Base-by-base conservation (phyloP, 2,113 vertebrate genomes). In the Lophochroa leadbeateri region DNA sequence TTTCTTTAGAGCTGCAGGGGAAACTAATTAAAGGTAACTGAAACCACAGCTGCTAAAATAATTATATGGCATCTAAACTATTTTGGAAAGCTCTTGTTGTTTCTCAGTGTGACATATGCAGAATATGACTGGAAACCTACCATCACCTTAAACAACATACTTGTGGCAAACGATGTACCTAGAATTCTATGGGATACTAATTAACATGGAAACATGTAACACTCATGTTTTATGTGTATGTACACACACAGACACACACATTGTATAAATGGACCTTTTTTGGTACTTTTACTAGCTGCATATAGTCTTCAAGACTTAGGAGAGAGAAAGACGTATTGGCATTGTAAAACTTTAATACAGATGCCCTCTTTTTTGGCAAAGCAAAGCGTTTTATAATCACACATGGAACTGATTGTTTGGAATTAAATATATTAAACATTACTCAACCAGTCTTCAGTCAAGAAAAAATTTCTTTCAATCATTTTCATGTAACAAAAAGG, bases 41-140 rank as follows among this genome's bases (percentile, higher is more conserved):
- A 94, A 97, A 95, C 92, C 94, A 94, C 86, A 94, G 86, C 88
- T 93, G 95, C 83, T 93, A 92, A 96, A 94, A 92, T 83, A 94
- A 94, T 93, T 79, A 86, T 52, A 79, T 41, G 76, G 92, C 46
- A 95, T 91, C 76, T 60, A 65, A 93, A 93, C 55, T 92, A 78
- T 78, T 92, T 93, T 71, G 86, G 80, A 95, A 90, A 84, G 24
- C 50, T 82, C 58, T 93, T 49, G 39, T 46, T 90, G 47, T 84
- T 96, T 84, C 69, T 84, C 55, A 57, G 46, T 65, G 50, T 71
- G 67, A 84, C 61, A 87, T n/a, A 83, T n/a, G 37, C 41, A 78
- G 81, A 88, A 67, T 75, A 80, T 4, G 47, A 74, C 0, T 88
- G 49, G 71, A 92, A 79, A 81, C 39, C n/a, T 75, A 63, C 47